phyloP scores from a whole-genome alignment of 2,888 invertebrate genomes.

The Coenonympha arcania region DNA sequence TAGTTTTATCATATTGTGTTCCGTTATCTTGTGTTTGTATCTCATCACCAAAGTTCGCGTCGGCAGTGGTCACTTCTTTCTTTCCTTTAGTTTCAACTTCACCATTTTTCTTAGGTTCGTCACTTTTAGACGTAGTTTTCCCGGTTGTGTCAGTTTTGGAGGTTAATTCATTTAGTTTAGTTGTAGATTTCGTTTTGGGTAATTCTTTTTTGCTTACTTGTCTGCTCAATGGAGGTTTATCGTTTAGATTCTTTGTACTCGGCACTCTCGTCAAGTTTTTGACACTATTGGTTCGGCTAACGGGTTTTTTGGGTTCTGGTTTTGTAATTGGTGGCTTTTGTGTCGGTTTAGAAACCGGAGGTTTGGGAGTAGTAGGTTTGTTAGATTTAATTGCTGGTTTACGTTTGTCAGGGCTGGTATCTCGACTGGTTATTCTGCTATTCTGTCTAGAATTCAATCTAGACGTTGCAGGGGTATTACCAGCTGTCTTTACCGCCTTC shows the following conservation, averaged over 20 bases:
- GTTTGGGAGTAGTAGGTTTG: slow-evolving; percentile 40
- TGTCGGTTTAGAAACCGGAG: slow-evolving; percentile 45
- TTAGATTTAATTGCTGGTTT: slow-evolving; percentile 37
- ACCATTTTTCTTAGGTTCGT: slow-evolving; percentile 30
- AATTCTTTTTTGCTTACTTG: slow-evolving; percentile 52
- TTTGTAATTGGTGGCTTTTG: slow-evolving; percentile 47
- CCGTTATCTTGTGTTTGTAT: slow-evolving; percentile 59
- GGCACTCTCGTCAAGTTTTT: slow-evolving; percentile 59
- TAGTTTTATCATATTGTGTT: slow-evolving; percentile 65
- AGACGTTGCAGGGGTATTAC: slow-evolving; percentile 56
- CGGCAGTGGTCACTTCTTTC: slow-evolving; percentile 30
- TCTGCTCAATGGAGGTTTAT: slow-evolving; percentile 57
- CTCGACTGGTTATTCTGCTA: slow-evolving; percentile 58
- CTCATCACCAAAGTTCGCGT: slow-evolving; percentile 37
- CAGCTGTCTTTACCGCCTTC: slow-evolving; percentile 52
- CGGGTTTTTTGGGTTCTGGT: slow-evolving; percentile 53
- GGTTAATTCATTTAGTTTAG: slow-evolving; percentile 50
- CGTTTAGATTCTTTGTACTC: slow-evolving; percentile 57
- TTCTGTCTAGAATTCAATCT: slow-evolving; percentile 62
- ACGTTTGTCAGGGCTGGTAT: slow-evolving; percentile 62
- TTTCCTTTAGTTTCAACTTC: slow-evolving; percentile 21
- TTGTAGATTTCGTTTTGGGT: slow-evolving; percentile 46
- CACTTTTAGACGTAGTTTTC: slow-evolving; percentile 29
- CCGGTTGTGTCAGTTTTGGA: slow-evolving; percentile 34
- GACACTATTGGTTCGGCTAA: slow-evolving; percentile 59